Base-by-base conservation (phyloP, 1,140 invertebrate species). In the Atta cephalotes region DNA sequence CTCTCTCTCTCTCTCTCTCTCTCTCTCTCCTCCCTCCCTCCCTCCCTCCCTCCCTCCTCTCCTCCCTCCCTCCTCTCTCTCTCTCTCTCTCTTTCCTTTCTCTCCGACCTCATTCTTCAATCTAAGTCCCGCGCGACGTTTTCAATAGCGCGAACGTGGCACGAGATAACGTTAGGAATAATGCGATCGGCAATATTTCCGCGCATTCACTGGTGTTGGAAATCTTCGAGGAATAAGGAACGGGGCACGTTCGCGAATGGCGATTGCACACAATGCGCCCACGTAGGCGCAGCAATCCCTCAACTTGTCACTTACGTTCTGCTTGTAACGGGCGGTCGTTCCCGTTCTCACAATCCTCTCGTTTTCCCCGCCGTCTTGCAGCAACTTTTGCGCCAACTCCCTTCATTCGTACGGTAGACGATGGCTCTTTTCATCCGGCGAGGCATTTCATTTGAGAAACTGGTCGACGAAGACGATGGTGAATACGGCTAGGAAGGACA, bases 251-350 rank as follows among this genome's bases (percentile, higher is more conserved):
- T 85, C 70, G 88, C 80, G 68, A 86, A 66, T 84, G 91, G 89
- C 89, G 91, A 92, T 91, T 91, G 90, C 82, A 88, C 86, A 92
- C 90, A 92, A 92, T 92, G 87, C 88, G 79, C 74, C 77, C 74
- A 82, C 63, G 87, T 88, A 91, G 90, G 87, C 92, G 88, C 87
- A 84, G 92, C 93, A 94, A 94, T 95, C 93, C 91, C 92, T 94
- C 94, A 95, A 94, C 93, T 94, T 95, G 94, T 95, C 94, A 95
- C 94, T 94, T 94, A 94, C 91, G 88, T 90, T 86, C 89, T 77
- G 87, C 87, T 85, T 76, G 80, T 84, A 84, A n/a, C 80, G 70
- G 60, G 68, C 56, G 68, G 49, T 82, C 87, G 77, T 80, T 76
- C 72, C 35, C 68, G 72, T 53, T 86, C 86, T 53, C 53, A 21